Conservation (phyloP, 2,113 vertebrate genomes). For the Grus americana region DNA sequence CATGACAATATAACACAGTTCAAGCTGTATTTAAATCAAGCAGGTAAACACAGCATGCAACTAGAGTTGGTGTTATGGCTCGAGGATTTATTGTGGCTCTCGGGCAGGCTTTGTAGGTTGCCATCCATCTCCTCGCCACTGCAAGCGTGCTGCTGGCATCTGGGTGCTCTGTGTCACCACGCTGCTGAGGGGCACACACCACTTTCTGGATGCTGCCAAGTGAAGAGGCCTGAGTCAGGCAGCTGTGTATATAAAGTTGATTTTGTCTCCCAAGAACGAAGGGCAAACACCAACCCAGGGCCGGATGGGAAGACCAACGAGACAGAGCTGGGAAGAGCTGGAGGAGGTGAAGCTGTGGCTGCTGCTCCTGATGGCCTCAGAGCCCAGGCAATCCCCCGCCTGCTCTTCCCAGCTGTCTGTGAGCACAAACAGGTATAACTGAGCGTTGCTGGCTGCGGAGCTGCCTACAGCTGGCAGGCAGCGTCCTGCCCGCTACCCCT, state of each 20-base stretch:
- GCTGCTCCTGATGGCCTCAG: not conserved
- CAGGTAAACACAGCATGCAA: not conserved
- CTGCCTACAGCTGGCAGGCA: not conserved
- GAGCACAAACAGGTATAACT: not conserved
- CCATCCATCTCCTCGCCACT: not conserved
- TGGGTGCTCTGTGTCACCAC: not conserved
- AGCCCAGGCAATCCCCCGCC: not conserved
- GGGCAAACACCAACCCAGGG: not conserved
- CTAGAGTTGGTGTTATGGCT: not conserved
- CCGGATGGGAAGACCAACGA: accelerated
- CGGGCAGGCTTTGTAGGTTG: not conserved
- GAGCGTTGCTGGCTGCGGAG: not conserved
- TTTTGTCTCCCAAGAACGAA: not conserved
- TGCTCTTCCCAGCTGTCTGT: not conserved
- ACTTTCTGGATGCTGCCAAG: not conserved
- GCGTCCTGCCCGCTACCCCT: not conserved
- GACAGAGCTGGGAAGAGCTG: not conserved
- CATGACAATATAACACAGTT: not conserved
- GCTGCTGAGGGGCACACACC: not conserved
- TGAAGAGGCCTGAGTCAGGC: not conserved
- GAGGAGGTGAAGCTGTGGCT: not conserved
- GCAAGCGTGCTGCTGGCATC: not conserved
- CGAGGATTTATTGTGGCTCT: not conserved
- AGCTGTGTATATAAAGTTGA: not conserved
- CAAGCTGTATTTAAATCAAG: not conserved